Conservation (phyloP, 2,888 invertebrate species). For the Labia minor region DNA sequence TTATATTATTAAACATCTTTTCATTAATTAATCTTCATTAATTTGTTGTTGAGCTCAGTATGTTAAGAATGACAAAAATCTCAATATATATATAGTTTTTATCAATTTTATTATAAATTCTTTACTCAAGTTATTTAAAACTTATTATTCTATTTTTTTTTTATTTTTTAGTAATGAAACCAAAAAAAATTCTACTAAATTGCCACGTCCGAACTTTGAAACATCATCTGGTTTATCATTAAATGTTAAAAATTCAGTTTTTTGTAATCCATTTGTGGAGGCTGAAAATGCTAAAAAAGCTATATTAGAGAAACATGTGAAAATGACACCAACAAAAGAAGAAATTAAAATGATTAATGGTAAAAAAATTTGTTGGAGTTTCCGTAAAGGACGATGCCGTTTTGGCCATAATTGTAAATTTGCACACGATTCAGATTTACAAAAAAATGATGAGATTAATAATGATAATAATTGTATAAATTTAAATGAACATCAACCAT, state of each 20-base stretch:
- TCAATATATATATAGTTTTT: too few relatives aligned
- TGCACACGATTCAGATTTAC: slow-evolving; percentile 80
- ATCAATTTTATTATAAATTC: too few relatives aligned
- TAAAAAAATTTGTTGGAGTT: slow-evolving; percentile 86
- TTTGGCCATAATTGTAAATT: slow-evolving; percentile 88
- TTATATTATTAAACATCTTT: too few relatives aligned
- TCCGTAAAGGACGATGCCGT: slow-evolving; percentile 76
- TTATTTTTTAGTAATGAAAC: slow-evolving; percentile 26
- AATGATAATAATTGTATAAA: too few relatives aligned
- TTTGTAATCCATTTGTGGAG: slow-evolving; percentile 74
- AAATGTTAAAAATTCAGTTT: slow-evolving; percentile 59
- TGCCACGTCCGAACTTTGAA: slow-evolving; percentile 54
- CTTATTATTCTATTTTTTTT: too few relatives aligned
- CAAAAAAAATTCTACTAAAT: slow-evolving; percentile 36
- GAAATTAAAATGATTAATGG: slow-evolving; percentile 73
- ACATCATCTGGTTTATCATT: slow-evolving; percentile 35
- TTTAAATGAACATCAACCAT: too few relatives aligned
- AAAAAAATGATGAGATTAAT: slow-evolving; percentile 48
- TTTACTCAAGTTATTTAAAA: too few relatives aligned
- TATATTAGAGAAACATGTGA: slow-evolving; percentile 80
- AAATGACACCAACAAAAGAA: slow-evolving; percentile 67
- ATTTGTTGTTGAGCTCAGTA: too few relatives aligned
- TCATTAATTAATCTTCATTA: too few relatives aligned
- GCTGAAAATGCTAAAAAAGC: slow-evolving; percentile 79
- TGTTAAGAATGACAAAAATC: too few relatives aligned